Evolutionary conservation across 1,140 invertebrate species (phyloP).

Genomic region (Physella acuta): DNA sequence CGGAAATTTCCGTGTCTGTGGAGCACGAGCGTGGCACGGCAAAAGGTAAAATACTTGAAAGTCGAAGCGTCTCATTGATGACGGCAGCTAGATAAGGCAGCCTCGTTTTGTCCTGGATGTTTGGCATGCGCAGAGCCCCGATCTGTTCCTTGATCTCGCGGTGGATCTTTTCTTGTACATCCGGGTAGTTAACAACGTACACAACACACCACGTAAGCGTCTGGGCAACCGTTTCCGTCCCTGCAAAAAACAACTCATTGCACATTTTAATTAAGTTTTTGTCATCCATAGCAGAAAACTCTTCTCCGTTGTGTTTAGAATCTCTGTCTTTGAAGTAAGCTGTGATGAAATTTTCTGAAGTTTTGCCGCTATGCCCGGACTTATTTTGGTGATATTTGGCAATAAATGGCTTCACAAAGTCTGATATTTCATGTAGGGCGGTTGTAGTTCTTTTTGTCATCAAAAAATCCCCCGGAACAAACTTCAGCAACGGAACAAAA

Average conservation of each 20-base stretch:
- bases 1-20: not conserved
- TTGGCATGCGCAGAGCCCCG: slow-evolving; percentile 10
- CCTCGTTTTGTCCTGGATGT: slow-evolving; percentile 17
- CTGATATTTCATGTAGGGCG: not conserved
- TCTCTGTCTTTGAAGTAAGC: not conserved
- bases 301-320: not conserved
- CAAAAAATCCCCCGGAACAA: not conserved
- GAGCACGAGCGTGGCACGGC: not conserved
- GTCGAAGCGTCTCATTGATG: slow-evolving; percentile 3
- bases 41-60: slow-evolving; percentile 22
- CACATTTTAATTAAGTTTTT: slow-evolving; percentile 30
- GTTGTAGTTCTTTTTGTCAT: not conserved
- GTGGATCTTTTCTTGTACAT: slow-evolving; percentile 76
- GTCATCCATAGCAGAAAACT: not conserved
- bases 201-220: slow-evolving; percentile 85
- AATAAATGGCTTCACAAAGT: not conserved
- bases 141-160: slow-evolving; percentile 74
- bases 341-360: not conserved
- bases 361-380: too few species aligned
- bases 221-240: slow-evolving; percentile 82
- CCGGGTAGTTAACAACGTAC: slow-evolving; percentile 74
- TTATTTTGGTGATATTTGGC: not conserved
- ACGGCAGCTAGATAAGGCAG: slow-evolving; percentile 30
- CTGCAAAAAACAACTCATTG: slow-evolving; percentile 83
- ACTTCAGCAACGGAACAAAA: not conserved